A percentile compares a stretch with the other conserved stretches of the same genome.
These are phyloP conservation scores for Drosophila bipectinata DNA, from an alignment of 1,140 invertebrate species.

Conservation along the genomic window DNA sequence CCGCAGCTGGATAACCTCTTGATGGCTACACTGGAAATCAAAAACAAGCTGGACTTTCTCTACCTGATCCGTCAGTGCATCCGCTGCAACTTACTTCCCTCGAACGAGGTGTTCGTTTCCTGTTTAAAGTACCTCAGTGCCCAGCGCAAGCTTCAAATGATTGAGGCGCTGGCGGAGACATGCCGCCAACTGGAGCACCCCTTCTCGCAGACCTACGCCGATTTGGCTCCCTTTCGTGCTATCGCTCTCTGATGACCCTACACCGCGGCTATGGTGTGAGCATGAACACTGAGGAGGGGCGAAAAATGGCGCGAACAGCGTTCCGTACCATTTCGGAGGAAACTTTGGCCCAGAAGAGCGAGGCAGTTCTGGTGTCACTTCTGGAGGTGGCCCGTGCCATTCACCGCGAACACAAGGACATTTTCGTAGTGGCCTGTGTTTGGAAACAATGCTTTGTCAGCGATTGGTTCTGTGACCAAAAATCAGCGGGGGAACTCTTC, in stretches of 20 bases:
- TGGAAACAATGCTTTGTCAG: conserved; percentile 85
- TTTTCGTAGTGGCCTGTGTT: conserved; percentile 82
- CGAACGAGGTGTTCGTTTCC: conserved; percentile 74
- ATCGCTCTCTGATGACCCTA: conserved; percentile 84
- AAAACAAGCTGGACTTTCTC: conserved; percentile 79
- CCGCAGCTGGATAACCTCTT: conserved; percentile 78
- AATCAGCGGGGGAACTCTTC: conserved; percentile 82
- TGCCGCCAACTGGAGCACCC: conserved; percentile 72
- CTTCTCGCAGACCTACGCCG: conserved; percentile 74
- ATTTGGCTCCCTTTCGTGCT: conserved; percentile 84
- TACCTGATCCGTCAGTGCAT: conserved; percentile 84
- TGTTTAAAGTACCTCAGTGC: conserved; percentile 74
- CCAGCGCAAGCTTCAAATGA: conserved; percentile 67
- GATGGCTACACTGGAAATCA: conserved; percentile 80
- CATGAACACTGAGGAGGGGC: conserved; percentile 69
- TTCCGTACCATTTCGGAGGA: conserved; percentile 84
- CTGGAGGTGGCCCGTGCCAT: conserved; percentile 82
- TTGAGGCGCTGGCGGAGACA: conserved; percentile 78
- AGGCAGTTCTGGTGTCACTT: conserved; percentile 84
- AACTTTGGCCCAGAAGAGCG: conserved; percentile 82
- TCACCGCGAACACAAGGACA: conserved; percentile 80
- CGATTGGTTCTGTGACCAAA: conserved; percentile 85
- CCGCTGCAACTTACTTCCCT: conserved; percentile 77
- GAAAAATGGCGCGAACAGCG: conserved; percentile 81
- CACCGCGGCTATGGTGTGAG: conserved; percentile 83